Evolutionary conservation across 2,113 vertebrate genomes (phyloP).

Genomic region (Clupea harengus): DNA sequence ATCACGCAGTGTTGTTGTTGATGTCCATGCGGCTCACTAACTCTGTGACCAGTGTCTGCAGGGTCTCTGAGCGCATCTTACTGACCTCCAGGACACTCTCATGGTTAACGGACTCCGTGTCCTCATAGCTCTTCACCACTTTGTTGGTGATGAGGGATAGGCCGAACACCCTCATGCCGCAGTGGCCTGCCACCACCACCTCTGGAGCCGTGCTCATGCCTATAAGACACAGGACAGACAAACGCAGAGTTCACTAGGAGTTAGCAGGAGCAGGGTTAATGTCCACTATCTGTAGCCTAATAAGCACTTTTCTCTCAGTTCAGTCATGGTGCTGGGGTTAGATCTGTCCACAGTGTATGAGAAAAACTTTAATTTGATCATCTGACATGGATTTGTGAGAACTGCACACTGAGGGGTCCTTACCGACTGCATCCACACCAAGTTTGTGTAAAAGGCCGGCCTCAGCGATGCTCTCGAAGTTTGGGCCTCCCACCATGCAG

Average conservation of each 20-base stretch:
- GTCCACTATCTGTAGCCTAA: too few relatives aligned
- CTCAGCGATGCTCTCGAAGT: conserved; percentile 77
- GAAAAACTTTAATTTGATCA: not conserved
- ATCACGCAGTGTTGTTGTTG: conserved; percentile 67
- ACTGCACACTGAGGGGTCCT: conserved; percentile 33
- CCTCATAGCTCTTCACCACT: conserved; percentile 73
- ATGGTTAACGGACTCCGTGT: conserved; percentile 67
- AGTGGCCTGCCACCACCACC: conserved; percentile 74
- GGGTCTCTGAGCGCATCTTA: conserved; percentile 65
- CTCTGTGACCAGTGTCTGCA: conserved; percentile 73
- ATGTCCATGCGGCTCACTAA: conserved; percentile 70
- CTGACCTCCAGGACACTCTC: conserved; percentile 72
- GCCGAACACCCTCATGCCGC: conserved; percentile 75
- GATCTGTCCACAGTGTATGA: not conserved
- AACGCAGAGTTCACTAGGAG: not conserved
- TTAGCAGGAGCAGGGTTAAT: too few relatives aligned
- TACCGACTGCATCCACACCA: conserved; percentile 79
- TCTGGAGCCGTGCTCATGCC: conserved; percentile 81
- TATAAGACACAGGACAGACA: conserved; percentile 38
- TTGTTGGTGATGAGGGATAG: conserved; percentile 81
- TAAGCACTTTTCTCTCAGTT: too few relatives aligned
- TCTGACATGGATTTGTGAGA: not conserved
- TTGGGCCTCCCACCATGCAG: conserved; percentile 78
- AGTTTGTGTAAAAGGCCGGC: conserved; percentile 71
- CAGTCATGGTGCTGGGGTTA: not conserved